A percentile compares a stretch with the other conserved stretches of the same genome.
phyloP scores from a whole-genome alignment of 92 coral and sea anemone genomes.

The Chrysogorgia sp. region DNA sequence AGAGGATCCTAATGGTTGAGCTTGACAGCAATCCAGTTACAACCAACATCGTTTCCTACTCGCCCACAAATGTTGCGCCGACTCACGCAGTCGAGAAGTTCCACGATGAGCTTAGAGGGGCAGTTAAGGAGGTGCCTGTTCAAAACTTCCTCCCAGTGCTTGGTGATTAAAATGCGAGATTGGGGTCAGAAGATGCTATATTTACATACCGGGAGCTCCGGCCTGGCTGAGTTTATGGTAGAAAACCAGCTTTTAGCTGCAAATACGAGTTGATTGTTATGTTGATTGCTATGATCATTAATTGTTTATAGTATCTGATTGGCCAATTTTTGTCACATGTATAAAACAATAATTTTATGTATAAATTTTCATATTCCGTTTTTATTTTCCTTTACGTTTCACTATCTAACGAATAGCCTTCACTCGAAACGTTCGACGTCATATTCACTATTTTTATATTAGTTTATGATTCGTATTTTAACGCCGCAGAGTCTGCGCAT shows the following conservation, averaged over 20 bases:
- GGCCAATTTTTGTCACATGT: no score
- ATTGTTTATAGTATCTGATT: no score
- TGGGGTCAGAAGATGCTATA: background rate
- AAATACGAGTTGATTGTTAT: no score
- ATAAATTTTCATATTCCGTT: no score
- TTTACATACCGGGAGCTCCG: background rate
- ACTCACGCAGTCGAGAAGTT: background rate
- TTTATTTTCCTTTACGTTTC: no score
- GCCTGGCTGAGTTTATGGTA: slow-evolving; percentile 12
- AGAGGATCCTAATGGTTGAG: background rate
- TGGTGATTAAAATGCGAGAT: slow-evolving; percentile 19
- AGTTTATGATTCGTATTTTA: no score
- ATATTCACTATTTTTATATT: no score
- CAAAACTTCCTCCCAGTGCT: slow-evolving; percentile 16
- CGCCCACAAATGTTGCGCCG: slow-evolving; percentile 14
- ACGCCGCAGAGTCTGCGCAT: no score
- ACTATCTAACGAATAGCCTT: no score
- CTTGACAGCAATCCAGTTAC: slow-evolving; percentile 9
- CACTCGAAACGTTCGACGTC: no score
- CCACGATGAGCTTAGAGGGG: background rate
- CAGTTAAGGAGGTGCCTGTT: background rate
- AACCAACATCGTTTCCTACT: slow-evolving; percentile 5
- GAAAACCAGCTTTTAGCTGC: slow-evolving; percentile 16
- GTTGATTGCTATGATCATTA: no score
- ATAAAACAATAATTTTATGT: no score